Conservation (phyloP, 2,888 invertebrate genomes). For the Chelonus formosanus region DNA sequence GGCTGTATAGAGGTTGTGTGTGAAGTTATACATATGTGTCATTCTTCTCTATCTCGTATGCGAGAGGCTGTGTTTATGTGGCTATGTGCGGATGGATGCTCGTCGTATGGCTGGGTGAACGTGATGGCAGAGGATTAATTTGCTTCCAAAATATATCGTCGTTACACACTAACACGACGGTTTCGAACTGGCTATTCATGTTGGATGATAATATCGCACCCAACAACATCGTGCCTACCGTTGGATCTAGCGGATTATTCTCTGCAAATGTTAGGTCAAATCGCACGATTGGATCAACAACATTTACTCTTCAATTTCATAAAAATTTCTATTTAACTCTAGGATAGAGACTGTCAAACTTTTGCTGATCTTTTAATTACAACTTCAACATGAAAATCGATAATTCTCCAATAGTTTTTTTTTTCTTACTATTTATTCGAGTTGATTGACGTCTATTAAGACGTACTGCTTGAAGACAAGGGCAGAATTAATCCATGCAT, state of each 20-base stretch:
- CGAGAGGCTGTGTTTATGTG: constrained; percentile 1
- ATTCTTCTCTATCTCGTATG: background rate
- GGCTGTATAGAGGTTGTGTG: constrained; percentile 19
- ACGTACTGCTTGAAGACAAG: too few relatives aligned
- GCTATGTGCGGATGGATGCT: constrained; percentile 10
- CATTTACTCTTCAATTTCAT: background rate
- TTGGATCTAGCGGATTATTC: background rate
- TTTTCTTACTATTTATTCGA: too few relatives aligned
- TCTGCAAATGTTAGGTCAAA: constrained; percentile 13
- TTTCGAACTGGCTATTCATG: constrained; percentile 19
- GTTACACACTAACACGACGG: constrained; percentile 17
- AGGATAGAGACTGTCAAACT: background rate
- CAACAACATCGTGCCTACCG: constrained; percentile 15
- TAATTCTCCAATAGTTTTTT: too few relatives aligned
- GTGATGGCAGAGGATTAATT: constrained; percentile 35
- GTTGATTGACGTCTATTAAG: too few relatives aligned
- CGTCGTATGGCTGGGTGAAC: constrained; percentile 30
- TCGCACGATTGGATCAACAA: constrained; percentile 6
- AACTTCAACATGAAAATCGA: background rate
- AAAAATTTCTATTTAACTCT: background rate
- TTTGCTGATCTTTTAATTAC: background rate
- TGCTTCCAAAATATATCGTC: constrained; percentile 28
- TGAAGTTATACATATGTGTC: constrained; percentile 13
- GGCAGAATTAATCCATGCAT: too few relatives aligned
- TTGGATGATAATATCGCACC: constrained; percentile 21